Evolutionary conservation across 2,888 invertebrate genomes (phyloP), one percentile per base, ranked within the genome.

Genomic region (Drosophila dives): DNA sequence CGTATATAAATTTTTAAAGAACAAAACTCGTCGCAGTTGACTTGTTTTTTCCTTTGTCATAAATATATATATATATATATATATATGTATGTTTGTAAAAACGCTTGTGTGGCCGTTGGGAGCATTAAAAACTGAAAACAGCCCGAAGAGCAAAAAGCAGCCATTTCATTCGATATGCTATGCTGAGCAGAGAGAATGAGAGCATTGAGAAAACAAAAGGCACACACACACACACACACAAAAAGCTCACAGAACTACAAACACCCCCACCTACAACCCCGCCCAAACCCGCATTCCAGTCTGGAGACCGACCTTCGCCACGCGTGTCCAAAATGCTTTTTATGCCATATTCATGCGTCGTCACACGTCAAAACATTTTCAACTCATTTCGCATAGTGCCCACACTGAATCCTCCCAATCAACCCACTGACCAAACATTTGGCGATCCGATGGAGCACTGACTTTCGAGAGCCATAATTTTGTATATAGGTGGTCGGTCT

Each of bases 341-440:
- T 54, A 67, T 72, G 68, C 58, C 64, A 72, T 68, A 68, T 76
- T 51, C 77, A 76, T 64, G 72, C 76, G 68, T 66, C 77, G 76
- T 73, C 77, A 72, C 62, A 78, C 78, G 78, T 80, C 78, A 78
- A 72, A 80, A 76, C 76, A 76, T 63, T 72, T 78, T 63, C 23
- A 69, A 76, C 68, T 68, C 34, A 78, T 78, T 77, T 78, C 60
- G 54, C 54, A 50, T 53, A 34, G 55, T 12, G 6, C 15, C 33
- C 49, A 45, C 26, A 48, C 53, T 4, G 12, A 50, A 38, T 42
- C 60, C 50, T 2, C 17, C 17, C 54, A 50, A 33, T 55, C 58
- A 17, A 54, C 62, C 49, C 26, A 34, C 60, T 71, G 70, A 51
- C 61, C 61, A 66, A 62, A 42, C 45, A 45, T 26, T 34, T 34